Evolutionary conservation across 2,797 vertebrate species (phyloP).

Genomic region (Sphenopsis melanotis): DNA sequence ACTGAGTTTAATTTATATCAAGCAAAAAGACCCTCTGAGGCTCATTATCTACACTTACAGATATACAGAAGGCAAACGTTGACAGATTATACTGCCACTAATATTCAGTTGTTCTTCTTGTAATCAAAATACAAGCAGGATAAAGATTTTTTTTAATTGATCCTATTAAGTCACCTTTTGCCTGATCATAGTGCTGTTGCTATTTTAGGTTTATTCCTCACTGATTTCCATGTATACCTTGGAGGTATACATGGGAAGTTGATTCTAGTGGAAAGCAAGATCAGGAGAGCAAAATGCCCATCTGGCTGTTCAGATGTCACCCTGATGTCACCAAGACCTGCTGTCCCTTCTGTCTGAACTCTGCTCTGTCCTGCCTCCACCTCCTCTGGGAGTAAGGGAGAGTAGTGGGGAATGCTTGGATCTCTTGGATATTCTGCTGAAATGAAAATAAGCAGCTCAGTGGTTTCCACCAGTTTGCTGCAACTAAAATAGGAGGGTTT

Average conservation of each 20-base stretch:
- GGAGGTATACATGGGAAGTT: neutral
- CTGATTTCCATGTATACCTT: neutral
- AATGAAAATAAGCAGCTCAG: neutral
- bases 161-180: neutral
- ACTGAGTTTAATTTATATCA: neutral
- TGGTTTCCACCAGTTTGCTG: neutral
- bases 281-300: neutral
- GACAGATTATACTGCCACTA: neutral
- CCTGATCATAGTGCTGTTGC: neutral
- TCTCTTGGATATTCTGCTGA: neutral
- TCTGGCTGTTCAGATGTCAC: neutral
- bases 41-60: neutral
- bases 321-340: neutral
- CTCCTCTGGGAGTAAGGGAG: neutral
- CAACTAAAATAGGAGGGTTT: neutral
- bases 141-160: neutral
- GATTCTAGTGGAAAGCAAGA: neutral
- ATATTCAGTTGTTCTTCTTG: neutral
- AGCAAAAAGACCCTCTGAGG: neutral
- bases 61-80: neutral
- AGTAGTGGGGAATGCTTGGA: neutral
- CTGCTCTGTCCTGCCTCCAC: neutral
- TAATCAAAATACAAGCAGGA: neutral
- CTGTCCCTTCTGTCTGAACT: neutral
- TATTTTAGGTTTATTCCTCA: neutral